Conservation (phyloP, 2,113 vertebrate species). For the Paramisgurnus dabryanus region DNA sequence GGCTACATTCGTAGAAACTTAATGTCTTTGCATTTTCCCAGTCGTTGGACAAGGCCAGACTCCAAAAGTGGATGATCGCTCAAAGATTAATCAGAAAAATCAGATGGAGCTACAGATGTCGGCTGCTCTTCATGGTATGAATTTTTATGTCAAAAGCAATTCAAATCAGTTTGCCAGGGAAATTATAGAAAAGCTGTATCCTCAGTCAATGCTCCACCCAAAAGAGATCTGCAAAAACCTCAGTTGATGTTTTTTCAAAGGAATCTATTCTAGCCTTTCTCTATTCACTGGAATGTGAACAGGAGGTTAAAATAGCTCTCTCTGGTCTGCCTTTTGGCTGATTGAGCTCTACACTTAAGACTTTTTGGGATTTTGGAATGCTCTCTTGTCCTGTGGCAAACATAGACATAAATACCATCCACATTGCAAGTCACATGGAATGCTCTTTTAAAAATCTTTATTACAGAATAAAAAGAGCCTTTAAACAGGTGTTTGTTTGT, state of each 20-base stretch:
- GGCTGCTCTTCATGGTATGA: slow-evolving; percentile 73
- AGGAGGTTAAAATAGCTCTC: slow-evolving; percentile 65
- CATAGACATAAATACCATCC: slow-evolving; percentile 27
- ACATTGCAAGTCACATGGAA: slow-evolving; percentile 30
- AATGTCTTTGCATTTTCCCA: slow-evolving; percentile 3
- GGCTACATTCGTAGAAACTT: neutral
- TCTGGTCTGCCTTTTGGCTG: slow-evolving; percentile 61
- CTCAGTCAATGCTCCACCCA: neutral
- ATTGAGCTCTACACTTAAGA: slow-evolving; percentile 67
- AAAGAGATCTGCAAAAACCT: neutral
- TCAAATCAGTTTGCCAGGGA: neutral
- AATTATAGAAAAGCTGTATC: neutral
- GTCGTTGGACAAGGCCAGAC: slow-evolving; percentile 34
- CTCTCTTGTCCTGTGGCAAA: slow-evolving; percentile 63
- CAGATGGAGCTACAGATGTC: slow-evolving; percentile 70
- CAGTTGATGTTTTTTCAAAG: slow-evolving; percentile 39
- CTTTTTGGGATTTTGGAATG: slow-evolving; percentile 70
- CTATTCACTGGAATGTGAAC: slow-evolving; percentile 52
- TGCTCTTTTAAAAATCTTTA: neutral
- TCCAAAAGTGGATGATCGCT: slow-evolving; percentile 53
- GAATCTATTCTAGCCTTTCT: slow-evolving; percentile 33
- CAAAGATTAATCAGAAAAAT: slow-evolving; percentile 73
- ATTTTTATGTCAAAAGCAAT: neutral
- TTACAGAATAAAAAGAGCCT: neutral
- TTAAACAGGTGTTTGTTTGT: slow-evolving; percentile 27